Evolutionary conservation across 2,888 invertebrate genomes (phyloP), one percentile per base, ranked within the genome.

Genomic region (Actias luna): DNA sequence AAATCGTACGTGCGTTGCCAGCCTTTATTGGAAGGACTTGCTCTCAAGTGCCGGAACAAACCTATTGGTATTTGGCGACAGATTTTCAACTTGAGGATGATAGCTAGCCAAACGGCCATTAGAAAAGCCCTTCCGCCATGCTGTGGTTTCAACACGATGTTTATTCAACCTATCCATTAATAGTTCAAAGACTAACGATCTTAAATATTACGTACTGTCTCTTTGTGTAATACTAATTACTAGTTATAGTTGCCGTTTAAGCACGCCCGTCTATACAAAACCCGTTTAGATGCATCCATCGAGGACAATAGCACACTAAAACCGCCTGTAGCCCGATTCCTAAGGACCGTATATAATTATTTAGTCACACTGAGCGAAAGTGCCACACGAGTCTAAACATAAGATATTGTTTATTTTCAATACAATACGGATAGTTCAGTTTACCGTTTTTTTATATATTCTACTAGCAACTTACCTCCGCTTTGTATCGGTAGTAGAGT

Each of bases 291-390:
- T 25, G 35, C 35, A 18, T 63, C 66, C 57, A 63, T 66, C 63
- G 58, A 61, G 67, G 66, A 64, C 60, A 69, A 55, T 29, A 29
- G 63, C 59, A 55, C 59, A 63, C 62, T 62, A 68, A 67, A 64
- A 63, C 65, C 59, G 61, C 63, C 64, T 55, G 36, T 59, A 61
- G 59, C 61, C 29, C 62, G 62, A 63, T 64, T 64, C 55, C 63
- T 67, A 66, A 70, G 67, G 67, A 67, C 67, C 74, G 68, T 69
- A 55, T 36, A 69, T 64, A 76, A 77, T 76, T 69, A 68, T 71
- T 76, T 78, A 66, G 74, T 69, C 25, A 50, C 68, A 72, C 64
- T 62, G 60, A 67, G 74, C 68, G 74, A 76, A 78, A 79, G 75
- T 72, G 66, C 71, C 69, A 74, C 66, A 65, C 65, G 46, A 61